phyloP scores from a whole-genome alignment of 1,140 invertebrate species.

The Hestina assimilis region DNA sequence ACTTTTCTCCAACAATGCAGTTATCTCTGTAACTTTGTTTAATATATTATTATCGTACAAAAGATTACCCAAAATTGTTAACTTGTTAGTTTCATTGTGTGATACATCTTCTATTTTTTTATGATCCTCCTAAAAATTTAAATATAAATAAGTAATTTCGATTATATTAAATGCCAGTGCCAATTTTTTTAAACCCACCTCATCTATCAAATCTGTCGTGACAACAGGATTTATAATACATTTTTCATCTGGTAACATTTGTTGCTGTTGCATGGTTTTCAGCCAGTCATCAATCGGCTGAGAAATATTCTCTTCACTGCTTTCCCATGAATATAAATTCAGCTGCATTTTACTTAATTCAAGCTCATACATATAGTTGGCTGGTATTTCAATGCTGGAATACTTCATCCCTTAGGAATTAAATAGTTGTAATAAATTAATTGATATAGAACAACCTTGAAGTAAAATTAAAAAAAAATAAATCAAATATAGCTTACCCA shows the following conservation, averaged over 20 bases:
- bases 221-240: conserved; percentile 37
- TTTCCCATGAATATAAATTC: conserved; percentile 64
- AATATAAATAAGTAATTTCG: no score
- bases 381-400: conserved; percentile 84
- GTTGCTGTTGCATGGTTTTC: conserved; percentile 54
- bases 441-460: no score
- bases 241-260: conserved; percentile 49
- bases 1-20: conserved; percentile 80
- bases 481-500: conserved; percentile 48
- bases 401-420: conserved; percentile 72
- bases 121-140: conserved; percentile 67
- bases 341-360: conserved; percentile 75
- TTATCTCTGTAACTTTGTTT: conserved; percentile 72
- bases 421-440: no score
- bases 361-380: conserved; percentile 83
- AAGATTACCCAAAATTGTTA: conserved; percentile 60
- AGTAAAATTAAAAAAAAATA: neutral
- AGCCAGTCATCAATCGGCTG: conserved; percentile 43
- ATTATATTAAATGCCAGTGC: no score
- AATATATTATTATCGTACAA: conserved; percentile 57
- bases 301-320: conserved; percentile 3
- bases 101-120: conserved; percentile 56
- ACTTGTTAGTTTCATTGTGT: conserved; percentile 37
- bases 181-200: conserved; percentile 28
- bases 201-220: conserved; percentile 26